Percentiles rank a stretch among this genome's conserved stretches.
Evolutionary conservation across 2,888 invertebrate species (phyloP).

Genomic region (Octonoba sinensis): DNA sequence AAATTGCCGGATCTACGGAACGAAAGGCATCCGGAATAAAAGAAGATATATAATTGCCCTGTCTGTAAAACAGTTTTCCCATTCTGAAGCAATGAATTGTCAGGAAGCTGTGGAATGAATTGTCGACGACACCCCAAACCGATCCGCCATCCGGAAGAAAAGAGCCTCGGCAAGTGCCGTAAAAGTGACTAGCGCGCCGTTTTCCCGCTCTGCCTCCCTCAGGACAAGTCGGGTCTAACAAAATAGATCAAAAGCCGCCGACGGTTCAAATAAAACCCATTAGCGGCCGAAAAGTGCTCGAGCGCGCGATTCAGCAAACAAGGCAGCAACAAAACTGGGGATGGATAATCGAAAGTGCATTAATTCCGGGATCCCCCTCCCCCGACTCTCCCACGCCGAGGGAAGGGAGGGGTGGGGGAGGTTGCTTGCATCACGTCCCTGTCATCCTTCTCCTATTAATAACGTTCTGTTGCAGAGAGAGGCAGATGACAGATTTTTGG

Average conservation of each 20-base stretch:
- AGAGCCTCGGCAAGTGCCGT: no score
- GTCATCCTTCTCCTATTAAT: conserved; percentile 41
- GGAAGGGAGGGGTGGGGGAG: background rate
- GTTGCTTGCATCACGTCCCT: conserved; percentile 3
- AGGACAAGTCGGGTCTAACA: conserved; percentile 23
- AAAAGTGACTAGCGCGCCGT: no score
- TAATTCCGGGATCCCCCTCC: conserved; percentile 34
- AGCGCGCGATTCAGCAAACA: conserved; percentile 50
- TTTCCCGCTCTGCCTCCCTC: background rate
- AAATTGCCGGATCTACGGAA: no score
- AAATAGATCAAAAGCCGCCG: conserved; percentile 61
- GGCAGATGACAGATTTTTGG: background rate
- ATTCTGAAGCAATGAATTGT: no score
- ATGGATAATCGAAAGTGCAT: conserved; percentile 58
- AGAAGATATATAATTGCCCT: no score
- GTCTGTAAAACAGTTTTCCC: no score
- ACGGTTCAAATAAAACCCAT: conserved; percentile 52
- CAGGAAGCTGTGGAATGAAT: no score
- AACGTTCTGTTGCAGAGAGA: conserved; percentile 10
- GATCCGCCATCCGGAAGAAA: no score
- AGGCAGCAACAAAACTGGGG: conserved; percentile 20
- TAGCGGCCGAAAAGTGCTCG: conserved; percentile 50
- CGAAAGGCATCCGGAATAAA: no score
- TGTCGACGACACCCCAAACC: no score
- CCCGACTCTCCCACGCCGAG: background rate